Evolutionary conservation across 1,140 invertebrate genomes (phyloP).

Genomic region (Batillaria attramentaria): DNA sequence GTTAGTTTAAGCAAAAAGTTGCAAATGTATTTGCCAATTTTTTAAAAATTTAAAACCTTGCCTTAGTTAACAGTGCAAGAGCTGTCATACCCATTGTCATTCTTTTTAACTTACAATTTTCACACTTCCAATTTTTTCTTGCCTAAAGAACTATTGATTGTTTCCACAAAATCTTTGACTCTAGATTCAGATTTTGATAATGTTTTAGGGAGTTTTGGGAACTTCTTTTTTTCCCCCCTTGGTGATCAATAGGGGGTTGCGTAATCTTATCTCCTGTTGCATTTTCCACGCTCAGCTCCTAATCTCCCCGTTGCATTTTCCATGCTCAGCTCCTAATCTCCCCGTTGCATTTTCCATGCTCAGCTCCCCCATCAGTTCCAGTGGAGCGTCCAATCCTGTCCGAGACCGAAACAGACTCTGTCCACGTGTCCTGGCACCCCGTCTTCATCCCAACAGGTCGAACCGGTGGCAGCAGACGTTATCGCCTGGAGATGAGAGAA

Average conservation of each 20-base stretch:
- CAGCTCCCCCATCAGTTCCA: slow-evolving; percentile 45
- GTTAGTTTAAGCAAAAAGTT: neutral
- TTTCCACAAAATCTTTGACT: no score
- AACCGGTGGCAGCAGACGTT: slow-evolving; percentile 15
- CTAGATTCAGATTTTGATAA: no score
- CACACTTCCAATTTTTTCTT: no score
- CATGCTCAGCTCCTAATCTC: no score
- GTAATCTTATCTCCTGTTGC: no score
- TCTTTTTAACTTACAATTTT: neutral
- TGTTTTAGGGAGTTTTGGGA: no score
- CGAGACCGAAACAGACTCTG: slow-evolving; percentile 59
- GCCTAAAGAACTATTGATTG: no score
- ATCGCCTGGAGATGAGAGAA: slow-evolving; percentile 51
- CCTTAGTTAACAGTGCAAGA: neutral
- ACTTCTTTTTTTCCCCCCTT: no score
- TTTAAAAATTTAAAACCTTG: neutral
- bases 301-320: no score
- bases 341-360: slow-evolving; percentile 12
- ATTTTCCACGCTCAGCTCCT: no score
- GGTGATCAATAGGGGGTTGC: no score
- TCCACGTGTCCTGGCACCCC: slow-evolving; percentile 63
- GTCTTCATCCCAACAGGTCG: slow-evolving; percentile 35
- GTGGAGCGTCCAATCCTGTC: slow-evolving; percentile 58
- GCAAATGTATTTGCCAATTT: neutral
- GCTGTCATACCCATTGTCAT: neutral